These are phyloP conservation scores for Rhagonycha fulva DNA, from an alignment of 2,888 invertebrate genomes.

Conservation along the genomic window DNA sequence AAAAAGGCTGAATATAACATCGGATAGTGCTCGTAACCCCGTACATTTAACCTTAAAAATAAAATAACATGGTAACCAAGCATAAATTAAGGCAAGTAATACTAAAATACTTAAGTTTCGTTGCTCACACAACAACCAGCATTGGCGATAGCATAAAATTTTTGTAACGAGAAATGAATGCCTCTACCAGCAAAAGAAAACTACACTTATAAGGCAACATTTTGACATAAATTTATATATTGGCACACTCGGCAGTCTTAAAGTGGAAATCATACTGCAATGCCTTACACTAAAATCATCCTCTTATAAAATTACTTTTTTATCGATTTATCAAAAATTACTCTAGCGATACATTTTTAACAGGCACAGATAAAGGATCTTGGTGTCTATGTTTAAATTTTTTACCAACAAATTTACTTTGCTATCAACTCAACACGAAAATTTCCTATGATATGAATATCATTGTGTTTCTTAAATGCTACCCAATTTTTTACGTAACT, in stretches of 20 bases:
- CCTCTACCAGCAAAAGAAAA: not conserved
- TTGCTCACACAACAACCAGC: not conserved
- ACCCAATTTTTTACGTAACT: not conserved
- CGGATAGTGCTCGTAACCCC: not conserved
- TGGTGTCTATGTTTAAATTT: not conserved
- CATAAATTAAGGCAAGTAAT: not conserved
- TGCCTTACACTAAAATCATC: slow-evolving; percentile 8
- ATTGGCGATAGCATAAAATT: not conserved
- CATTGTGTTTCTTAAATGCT: not conserved
- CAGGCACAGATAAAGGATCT: not conserved
- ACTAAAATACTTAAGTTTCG: not conserved
- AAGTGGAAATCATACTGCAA: slow-evolving; percentile 14
- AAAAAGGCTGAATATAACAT: not conserved
- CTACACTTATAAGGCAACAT: slow-evolving; percentile 25
- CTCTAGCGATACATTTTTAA: not conserved
- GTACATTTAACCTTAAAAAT: not conserved
- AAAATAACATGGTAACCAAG: not conserved
- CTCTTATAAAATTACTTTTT: not conserved
- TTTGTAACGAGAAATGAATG: not conserved
- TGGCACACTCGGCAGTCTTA: slow-evolving; percentile 31
- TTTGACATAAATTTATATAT: slow-evolving; percentile 18
- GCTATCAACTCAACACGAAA: not conserved
- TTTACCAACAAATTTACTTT: not conserved
- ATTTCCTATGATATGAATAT: not conserved
- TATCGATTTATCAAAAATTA: not conserved